Percentiles rank a stretch among this genome's conserved stretches.
These are phyloP conservation scores for Decapterus maruadsi DNA, from an alignment of 2,797 vertebrate species.

Conservation along the genomic window DNA sequence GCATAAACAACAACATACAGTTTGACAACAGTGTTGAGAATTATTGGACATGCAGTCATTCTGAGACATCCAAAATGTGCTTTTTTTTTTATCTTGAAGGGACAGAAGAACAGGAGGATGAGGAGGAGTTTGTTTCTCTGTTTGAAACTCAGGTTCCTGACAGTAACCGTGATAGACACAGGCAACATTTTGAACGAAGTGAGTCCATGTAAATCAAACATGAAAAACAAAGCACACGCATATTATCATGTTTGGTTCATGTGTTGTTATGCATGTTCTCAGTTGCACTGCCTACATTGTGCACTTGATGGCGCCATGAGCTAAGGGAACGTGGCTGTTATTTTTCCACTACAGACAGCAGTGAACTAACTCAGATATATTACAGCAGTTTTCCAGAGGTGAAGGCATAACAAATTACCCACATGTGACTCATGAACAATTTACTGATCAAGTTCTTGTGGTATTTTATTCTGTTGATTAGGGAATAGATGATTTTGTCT, in stretches of 20 bases:
- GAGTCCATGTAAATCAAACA: conserved; percentile 28
- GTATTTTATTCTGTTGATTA: conserved; percentile 20
- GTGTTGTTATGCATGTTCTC: neutral
- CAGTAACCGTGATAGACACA: conserved; percentile 69
- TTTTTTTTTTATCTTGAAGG: conserved; percentile 53
- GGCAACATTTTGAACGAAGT: conserved; percentile 59
- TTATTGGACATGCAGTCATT: neutral
- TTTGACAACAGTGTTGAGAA: neutral
- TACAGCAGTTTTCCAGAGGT: conserved; percentile 37
- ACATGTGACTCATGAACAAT: conserved; percentile 16
- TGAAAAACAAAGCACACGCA: neutral
- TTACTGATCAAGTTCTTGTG: conserved; percentile 24
- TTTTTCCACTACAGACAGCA: conserved; percentile 6
- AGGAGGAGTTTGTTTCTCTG: conserved; percentile 63
- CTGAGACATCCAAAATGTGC: neutral
- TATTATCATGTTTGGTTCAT: neutral
- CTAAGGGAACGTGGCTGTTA: conserved; percentile 19
- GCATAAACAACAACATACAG: neutral
- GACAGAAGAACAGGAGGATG: conserved; percentile 74
- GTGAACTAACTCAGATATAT: conserved; percentile 7
- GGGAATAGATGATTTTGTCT: neutral
- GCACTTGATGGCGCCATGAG: conserved; percentile 77
- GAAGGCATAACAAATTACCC: conserved; percentile 21
- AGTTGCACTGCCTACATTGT: conserved; percentile 34
- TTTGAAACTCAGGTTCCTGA: conserved; percentile 88